Evolutionary conservation across 2,888 invertebrate genomes (phyloP).

Genomic region (Xanthorhoe spadicearia): DNA sequence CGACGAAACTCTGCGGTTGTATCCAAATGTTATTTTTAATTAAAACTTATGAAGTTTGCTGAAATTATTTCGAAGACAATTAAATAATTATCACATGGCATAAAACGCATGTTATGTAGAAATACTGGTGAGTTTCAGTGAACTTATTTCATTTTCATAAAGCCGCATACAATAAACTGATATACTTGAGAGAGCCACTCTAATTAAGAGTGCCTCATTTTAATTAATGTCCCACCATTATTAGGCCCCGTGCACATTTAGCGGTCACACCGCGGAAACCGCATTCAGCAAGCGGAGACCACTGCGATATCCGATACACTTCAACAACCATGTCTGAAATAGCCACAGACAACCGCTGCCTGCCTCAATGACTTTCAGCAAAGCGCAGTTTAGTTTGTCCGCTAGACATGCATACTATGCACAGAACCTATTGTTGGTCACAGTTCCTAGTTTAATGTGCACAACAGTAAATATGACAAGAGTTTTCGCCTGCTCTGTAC

Average conservation of each 20-base stretch:
- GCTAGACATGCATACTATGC: constrained; percentile 1
- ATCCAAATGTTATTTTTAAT: constrained; percentile 39
- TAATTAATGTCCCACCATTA: constrained; percentile 38
- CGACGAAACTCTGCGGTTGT: constrained; percentile 36
- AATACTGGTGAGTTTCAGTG: constrained; percentile 1
- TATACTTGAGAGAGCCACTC: constrained; percentile 16
- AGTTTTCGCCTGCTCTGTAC: constrained; percentile 43
- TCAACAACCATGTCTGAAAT: constrained; percentile 7
- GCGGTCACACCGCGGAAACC: constrained; percentile 6
- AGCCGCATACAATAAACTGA: constrained; percentile 9
- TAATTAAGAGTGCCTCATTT: constrained; percentile 49
- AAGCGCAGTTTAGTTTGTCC: background rate
- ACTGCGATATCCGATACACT: constrained; percentile 3
- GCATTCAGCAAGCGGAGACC: constrained; percentile 2
- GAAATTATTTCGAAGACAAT: constrained; percentile 14
- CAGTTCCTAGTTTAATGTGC: constrained; percentile 27
- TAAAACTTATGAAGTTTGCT: constrained; percentile 32
- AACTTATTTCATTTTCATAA: constrained; percentile 16
- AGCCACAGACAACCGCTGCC: background rate
- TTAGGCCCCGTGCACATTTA: constrained; percentile 30
- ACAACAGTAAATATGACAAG: constrained; percentile 46
- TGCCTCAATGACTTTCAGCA: constrained; percentile 12
- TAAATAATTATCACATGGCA: constrained; percentile 11
- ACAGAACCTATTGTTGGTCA: constrained; percentile 12
- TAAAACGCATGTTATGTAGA: constrained; percentile 1